Conservation (phyloP, 2,113 vertebrate species). For the Anoura caudifer region DNA sequence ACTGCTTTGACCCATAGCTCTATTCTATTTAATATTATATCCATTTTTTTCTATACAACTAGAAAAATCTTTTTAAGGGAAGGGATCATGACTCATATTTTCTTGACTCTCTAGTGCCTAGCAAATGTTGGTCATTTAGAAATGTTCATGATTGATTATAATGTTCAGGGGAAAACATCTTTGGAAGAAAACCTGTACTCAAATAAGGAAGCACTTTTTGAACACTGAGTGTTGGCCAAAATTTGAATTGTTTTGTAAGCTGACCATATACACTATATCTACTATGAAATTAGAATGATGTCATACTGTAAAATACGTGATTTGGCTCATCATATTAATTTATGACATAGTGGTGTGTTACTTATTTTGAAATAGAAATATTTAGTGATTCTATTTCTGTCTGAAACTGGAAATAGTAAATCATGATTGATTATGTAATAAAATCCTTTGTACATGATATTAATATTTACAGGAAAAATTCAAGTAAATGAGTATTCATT, state of each 20-base stretch:
- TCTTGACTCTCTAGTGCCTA: not conserved
- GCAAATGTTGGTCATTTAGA: not conserved
- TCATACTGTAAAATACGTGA: not conserved
- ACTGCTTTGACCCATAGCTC: not conserved
- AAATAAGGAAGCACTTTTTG: not conserved
- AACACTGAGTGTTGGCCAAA: not conserved
- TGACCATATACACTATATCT: not conserved
- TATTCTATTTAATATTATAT: not conserved
- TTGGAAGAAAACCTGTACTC: not conserved
- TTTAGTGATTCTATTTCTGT: not conserved
- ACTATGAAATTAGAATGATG: not conserved
- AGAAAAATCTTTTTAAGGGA: not conserved
- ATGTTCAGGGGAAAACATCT: not conserved
- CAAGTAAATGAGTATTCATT: not conserved
- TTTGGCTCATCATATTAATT: not conserved
- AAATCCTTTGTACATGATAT: not conserved
- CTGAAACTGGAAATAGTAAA: slow-evolving; percentile 10
- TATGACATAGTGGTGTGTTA: not conserved
- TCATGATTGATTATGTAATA: not conserved
- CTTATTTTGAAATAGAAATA: slow-evolving; percentile 9
- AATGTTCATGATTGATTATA: not conserved
- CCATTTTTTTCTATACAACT: not conserved
- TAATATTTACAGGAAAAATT: not conserved
- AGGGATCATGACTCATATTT: not conserved
- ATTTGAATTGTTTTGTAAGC: not conserved